A percentile compares a stretch with the other conserved stretches of the same genome.
These are phyloP conservation scores for Caenorhabditis angaria DNA, from an alignment of 2,888 invertebrate species.

Conservation along the genomic window DNA sequence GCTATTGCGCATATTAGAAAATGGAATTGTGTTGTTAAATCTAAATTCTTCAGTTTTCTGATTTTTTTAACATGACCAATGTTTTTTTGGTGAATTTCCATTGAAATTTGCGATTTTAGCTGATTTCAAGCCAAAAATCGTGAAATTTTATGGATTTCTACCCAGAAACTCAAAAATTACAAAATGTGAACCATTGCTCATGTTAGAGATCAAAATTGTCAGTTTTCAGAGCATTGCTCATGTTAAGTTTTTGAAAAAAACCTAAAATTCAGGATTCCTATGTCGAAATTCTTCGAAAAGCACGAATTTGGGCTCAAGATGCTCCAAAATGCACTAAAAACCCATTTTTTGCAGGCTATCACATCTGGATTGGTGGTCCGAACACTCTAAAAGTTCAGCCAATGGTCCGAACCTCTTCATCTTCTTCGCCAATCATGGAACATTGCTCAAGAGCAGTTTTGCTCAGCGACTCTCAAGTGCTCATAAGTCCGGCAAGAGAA, in stretches of 20 bases:
- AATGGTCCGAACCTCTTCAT: background rate
- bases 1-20: background rate
- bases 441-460: slow-evolving; percentile 62
- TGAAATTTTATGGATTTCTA: slow-evolving; percentile 5
- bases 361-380: background rate
- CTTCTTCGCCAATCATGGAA: slow-evolving; percentile 39
- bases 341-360: background rate
- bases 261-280: background rate
- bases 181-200: background rate
- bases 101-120: background rate
- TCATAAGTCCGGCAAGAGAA: slow-evolving; percentile 47
- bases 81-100: background rate
- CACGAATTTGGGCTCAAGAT: background rate
- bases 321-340: background rate
- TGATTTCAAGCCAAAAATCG: background rate
- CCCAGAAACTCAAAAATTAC: background rate
- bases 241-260: background rate
- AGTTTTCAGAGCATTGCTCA: background rate
- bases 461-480: slow-evolving; percentile 50
- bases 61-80: background rate
- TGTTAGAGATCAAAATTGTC: background rate
- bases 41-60: background rate
- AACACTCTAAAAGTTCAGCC: background rate
- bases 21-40: background rate
- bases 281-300: background rate